Evolutionary conservation across 2,113 vertebrate species (phyloP).

Genomic region (Charadrius vociferus): DNA sequence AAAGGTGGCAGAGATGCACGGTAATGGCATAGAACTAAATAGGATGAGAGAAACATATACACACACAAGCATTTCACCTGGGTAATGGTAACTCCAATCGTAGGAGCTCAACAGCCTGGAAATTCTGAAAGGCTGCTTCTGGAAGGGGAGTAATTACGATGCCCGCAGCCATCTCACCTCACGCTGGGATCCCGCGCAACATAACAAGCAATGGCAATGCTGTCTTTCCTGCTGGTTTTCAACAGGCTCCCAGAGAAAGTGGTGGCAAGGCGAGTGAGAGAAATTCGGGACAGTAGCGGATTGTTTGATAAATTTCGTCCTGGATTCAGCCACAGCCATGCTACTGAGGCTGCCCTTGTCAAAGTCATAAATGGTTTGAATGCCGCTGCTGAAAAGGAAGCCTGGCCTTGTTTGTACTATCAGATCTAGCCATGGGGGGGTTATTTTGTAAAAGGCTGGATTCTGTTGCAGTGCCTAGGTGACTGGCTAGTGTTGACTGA

Average conservation of each 20-base stretch:
- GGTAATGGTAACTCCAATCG: background rate
- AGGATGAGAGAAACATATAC: background rate
- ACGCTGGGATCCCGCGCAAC: conserved; percentile 1
- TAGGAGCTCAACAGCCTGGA: conserved; percentile 14
- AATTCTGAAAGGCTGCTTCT: conserved; percentile 47
- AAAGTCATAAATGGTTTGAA: conserved; percentile 62
- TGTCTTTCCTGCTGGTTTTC: conserved; percentile 47
- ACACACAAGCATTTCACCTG: conserved; percentile 16
- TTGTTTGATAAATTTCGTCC: conserved; percentile 61
- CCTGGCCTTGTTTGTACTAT: conserved; percentile 70
- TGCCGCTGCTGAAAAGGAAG: conserved; percentile 58
- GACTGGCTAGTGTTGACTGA: conserved; percentile 61
- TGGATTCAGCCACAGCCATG: conserved; percentile 26
- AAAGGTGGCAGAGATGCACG: background rate
- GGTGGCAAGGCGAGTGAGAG: conserved; percentile 20
- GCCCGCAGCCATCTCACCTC: conserved; percentile 6
- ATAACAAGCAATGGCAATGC: conserved; percentile 8
- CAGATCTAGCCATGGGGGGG: conserved; percentile 57
- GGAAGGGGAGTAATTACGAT: conserved; percentile 36
- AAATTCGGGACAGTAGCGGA: conserved; percentile 45
- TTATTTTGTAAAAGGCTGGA: conserved; percentile 53
- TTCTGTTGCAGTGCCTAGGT: conserved; percentile 69
- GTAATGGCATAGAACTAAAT: background rate
- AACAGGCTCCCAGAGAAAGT: conserved; percentile 42
- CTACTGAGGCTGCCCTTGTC: conserved; percentile 60